phyloP scores from a whole-genome alignment of 2,113 vertebrate species.

The Prochilodus magdalenae region DNA sequence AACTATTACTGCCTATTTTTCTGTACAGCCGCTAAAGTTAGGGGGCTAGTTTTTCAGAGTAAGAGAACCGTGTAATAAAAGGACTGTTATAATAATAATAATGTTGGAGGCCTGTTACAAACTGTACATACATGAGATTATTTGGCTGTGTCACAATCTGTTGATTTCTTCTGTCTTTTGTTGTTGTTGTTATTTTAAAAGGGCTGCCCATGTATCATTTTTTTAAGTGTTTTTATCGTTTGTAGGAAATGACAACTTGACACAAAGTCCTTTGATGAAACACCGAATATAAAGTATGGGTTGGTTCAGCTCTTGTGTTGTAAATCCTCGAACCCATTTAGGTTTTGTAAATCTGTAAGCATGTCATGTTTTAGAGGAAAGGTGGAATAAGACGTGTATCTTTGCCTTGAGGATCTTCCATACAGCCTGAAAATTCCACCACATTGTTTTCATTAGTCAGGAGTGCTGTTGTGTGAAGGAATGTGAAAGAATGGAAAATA shows the following conservation, averaged over 20 bases:
- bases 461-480: no score
- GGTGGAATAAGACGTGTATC: background rate
- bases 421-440: background rate
- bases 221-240: conserved; percentile 10
- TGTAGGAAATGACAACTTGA: background rate
- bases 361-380: background rate
- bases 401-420: background rate
- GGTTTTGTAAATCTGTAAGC: background rate
- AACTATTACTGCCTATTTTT: no score
- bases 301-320: background rate
- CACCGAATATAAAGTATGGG: background rate
- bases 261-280: conserved; percentile 1
- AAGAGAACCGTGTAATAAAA: no score
- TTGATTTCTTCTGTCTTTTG: conserved; percentile 4
- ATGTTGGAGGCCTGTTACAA: no score
- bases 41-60: no score
- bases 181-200: conserved; percentile 16
- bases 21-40: no score
- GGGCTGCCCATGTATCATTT: conserved; percentile 9
- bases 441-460: no score
- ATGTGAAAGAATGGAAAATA: background rate
- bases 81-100: no score
- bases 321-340: background rate
- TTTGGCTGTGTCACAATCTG: background rate
- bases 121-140: no score